Percentiles rank a stretch among this genome's conserved stretches.
These are phyloP conservation scores for Ciconia nigra DNA, from an alignment of 2,797 vertebrate species.

Conservation along the genomic window DNA sequence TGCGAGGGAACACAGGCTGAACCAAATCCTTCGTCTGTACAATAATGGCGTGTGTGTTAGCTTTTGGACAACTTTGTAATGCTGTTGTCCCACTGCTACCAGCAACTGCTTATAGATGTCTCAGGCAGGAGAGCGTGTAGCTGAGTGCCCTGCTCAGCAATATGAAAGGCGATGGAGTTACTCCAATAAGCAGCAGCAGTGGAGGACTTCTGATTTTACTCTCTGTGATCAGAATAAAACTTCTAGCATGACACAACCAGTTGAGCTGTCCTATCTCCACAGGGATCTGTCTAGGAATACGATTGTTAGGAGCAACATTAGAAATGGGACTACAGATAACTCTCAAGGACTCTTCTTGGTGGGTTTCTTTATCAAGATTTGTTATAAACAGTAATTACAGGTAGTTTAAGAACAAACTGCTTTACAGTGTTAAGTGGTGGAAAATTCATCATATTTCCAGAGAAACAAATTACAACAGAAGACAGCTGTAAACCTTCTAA, in stretches of 20 bases:
- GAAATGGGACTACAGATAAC: background rate
- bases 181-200: background rate
- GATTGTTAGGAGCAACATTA: background rate
- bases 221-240: background rate
- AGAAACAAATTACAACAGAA: background rate
- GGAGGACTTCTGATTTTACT: background rate
- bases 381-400: background rate
- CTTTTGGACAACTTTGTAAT: background rate
- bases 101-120: background rate
- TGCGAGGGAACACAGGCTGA: background rate
- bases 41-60: rapidly evolving
- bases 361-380: background rate
- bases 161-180: no score
- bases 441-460: background rate
- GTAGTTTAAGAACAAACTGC: background rate
- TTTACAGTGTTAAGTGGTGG: background rate
- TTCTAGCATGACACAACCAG: background rate
- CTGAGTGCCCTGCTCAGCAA: background rate
- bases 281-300: background rate
- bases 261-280: background rate
- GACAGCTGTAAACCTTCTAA: background rate
- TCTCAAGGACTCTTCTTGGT: background rate
- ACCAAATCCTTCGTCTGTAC: background rate
- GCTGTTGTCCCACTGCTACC: background rate
- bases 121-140: background rate